Percentiles rank a stretch among this genome's conserved stretches.
Evolutionary conservation across 2,797 vertebrate genomes (phyloP).

Genomic region (Pantherophis vulpinus): DNA sequence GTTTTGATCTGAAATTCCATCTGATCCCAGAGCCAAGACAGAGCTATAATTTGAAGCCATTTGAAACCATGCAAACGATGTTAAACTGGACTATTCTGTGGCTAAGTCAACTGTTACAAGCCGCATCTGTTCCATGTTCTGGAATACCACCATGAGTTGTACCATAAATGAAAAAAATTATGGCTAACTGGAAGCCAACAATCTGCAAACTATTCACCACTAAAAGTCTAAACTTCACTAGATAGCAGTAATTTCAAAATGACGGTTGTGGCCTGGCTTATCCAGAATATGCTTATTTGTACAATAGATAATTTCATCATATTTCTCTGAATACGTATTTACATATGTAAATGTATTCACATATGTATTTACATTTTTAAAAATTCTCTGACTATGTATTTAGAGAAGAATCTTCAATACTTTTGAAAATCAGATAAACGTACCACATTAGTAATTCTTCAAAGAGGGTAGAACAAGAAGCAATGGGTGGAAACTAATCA

Average conservation of each 20-base stretch:
- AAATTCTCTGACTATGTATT: constrained; percentile 42
- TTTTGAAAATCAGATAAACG: constrained; percentile 20
- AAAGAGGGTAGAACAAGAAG: no score
- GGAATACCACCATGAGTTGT: neutral
- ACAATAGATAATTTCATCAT: constrained; percentile 11
- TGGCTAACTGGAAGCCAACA: neutral
- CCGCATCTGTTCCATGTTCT: neutral
- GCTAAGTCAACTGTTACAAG: neutral
- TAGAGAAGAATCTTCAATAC: constrained; percentile 34
- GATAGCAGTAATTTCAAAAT: constrained; percentile 6
- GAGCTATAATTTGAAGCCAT: neutral
- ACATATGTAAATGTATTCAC: neutral
- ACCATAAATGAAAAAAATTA: neutral
- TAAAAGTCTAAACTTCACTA: constrained; percentile 11
- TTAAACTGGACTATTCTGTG: neutral
- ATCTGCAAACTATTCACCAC: neutral
- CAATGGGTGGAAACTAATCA: no score
- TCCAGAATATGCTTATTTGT: constrained; percentile 20
- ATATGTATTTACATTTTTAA: constrained; percentile 27
- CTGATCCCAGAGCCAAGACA: neutral
- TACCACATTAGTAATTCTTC: constrained; percentile 23
- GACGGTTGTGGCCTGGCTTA: constrained; percentile 26
- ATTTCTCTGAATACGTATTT: neutral
- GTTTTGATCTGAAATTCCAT: neutral
- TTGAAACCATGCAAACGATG: neutral